phyloP scores from a whole-genome alignment of 2,888 invertebrate genomes.

The Cordilura impudica region DNA sequence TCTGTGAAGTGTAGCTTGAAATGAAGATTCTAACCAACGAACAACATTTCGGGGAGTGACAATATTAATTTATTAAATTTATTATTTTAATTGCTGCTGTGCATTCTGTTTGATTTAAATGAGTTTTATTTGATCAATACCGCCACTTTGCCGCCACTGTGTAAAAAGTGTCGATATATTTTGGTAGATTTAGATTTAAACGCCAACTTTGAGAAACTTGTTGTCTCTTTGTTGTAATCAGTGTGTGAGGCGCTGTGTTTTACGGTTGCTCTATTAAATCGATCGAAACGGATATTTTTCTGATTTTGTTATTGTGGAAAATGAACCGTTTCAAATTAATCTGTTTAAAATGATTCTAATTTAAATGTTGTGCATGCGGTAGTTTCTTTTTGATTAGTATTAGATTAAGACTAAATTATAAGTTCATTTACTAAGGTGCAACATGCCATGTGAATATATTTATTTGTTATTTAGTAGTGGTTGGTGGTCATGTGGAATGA shows the following conservation, averaged over 20 bases:
- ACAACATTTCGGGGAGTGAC: constrained; percentile 68
- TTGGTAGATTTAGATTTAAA: constrained; percentile 41
- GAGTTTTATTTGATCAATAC: constrained; percentile 60
- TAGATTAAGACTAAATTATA: constrained; percentile 59
- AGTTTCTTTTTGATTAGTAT: constrained; percentile 51
- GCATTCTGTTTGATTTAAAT: constrained; percentile 12
- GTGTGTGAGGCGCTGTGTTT: constrained; percentile 56
- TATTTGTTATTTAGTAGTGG: not conserved
- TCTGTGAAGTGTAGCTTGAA: not conserved
- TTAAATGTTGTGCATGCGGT: constrained; percentile 46
- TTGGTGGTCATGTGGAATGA: constrained; percentile 20
- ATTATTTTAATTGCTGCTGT: constrained; percentile 72
- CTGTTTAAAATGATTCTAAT: constrained; percentile 43
- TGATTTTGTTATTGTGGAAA: constrained; percentile 29
- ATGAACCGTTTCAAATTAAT: constrained; percentile 34
- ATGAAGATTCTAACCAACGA: not conserved
- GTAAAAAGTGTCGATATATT: constrained; percentile 45
- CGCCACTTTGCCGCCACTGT: constrained; percentile 56
- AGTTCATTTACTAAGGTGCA: constrained; percentile 48
- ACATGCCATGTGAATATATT: constrained; percentile 2
- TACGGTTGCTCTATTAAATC: constrained; percentile 10
- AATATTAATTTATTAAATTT: constrained; percentile 75
- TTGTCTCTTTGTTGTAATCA: constrained; percentile 32
- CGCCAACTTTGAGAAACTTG: constrained; percentile 42
- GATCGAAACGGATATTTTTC: constrained; percentile 8